phyloP scores from a whole-genome alignment of 37 sponge, comb jelly and placozoan species.

The Chondrilla cf. caribensis region DNA sequence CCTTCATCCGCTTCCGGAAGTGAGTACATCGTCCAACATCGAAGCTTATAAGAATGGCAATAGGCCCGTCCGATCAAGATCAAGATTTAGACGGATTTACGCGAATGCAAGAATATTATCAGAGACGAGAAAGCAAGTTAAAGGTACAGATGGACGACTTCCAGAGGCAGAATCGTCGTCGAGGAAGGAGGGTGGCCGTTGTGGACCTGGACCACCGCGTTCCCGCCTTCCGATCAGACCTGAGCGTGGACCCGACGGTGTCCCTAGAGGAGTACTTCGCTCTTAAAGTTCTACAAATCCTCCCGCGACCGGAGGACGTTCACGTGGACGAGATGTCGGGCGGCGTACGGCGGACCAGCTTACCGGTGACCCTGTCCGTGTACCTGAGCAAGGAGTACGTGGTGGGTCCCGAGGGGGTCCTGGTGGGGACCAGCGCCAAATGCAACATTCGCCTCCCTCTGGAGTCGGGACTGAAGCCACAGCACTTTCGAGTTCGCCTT shows the following conservation, averaged over 20 bases:
- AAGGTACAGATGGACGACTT: neutral
- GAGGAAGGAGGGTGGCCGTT: neutral
- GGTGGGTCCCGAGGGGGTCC: slow-evolving; percentile 55
- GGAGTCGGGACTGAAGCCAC: slow-evolving; percentile 23
- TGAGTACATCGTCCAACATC: no score
- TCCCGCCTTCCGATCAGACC: neutral
- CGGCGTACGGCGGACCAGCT: neutral
- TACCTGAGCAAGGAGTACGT: slow-evolving; percentile 50
- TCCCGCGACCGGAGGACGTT: neutral
- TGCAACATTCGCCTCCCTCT: slow-evolving; percentile 49
- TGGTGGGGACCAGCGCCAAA: slow-evolving; percentile 45
- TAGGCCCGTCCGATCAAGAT: no score
- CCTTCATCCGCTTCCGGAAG: no score
- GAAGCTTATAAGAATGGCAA: no score
- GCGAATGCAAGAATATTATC: neutral
- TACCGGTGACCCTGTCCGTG: slow-evolving; percentile 45
- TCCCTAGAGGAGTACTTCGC: slow-evolving; percentile 1
- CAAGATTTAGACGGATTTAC: no score
- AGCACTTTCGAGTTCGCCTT: slow-evolving; percentile 24
- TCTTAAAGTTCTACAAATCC: neutral
- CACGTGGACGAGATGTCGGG: neutral
- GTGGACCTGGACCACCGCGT: neutral
- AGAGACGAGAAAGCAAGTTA: slow-evolving; percentile 5
- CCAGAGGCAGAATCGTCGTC: neutral
- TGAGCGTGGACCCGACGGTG: neutral